These are phyloP conservation scores for Valencia hispanica DNA, from an alignment of 2,797 vertebrate genomes.

Conservation along the genomic window DNA sequence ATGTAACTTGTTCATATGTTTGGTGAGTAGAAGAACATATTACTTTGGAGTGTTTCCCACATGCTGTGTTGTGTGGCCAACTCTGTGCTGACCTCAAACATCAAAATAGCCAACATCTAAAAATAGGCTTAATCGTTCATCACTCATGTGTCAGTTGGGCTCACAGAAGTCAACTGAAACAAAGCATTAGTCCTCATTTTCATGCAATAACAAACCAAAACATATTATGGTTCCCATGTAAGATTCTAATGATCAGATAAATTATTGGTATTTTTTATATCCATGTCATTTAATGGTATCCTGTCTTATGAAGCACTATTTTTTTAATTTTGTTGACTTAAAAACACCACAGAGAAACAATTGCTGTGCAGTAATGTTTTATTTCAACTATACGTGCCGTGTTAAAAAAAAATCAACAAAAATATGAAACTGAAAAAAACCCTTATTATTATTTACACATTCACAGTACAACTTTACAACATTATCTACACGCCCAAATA, in stretches of 20 bases:
- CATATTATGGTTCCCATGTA: slow-evolving; percentile 25
- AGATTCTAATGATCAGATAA: slow-evolving; percentile 18
- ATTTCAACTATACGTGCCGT: slow-evolving; percentile 99
- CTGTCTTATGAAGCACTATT: neutral
- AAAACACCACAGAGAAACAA: slow-evolving; percentile 6
- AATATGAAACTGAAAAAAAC: slow-evolving; percentile 79
- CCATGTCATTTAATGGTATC: slow-evolving; percentile 10
- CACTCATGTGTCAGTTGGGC: slow-evolving; percentile 45
- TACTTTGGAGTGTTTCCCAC: slow-evolving; percentile 80
- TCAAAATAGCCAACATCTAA: slow-evolving; percentile 75
- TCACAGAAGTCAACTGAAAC: slow-evolving; percentile 38
- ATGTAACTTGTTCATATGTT: slow-evolving; percentile 79
- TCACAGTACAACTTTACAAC: slow-evolving; percentile 99
- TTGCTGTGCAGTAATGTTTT: slow-evolving; percentile 91
- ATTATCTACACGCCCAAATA: slow-evolving; percentile 98
- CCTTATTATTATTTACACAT: slow-evolving; percentile 96
- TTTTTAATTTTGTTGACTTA: neutral
- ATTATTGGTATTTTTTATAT: slow-evolving; percentile 14
- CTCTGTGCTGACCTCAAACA: slow-evolving; percentile 64
- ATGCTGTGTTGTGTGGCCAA: slow-evolving; percentile 74
- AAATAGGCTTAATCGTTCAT: slow-evolving; percentile 73
- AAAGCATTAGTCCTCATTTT: slow-evolving; percentile 26
- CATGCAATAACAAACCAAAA: slow-evolving; percentile 16
- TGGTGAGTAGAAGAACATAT: slow-evolving; percentile 66
- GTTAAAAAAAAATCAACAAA: slow-evolving; percentile 91